phyloP scores from a whole-genome alignment of 2,113 vertebrate species.

The Thryonomys swinderianus region DNA sequence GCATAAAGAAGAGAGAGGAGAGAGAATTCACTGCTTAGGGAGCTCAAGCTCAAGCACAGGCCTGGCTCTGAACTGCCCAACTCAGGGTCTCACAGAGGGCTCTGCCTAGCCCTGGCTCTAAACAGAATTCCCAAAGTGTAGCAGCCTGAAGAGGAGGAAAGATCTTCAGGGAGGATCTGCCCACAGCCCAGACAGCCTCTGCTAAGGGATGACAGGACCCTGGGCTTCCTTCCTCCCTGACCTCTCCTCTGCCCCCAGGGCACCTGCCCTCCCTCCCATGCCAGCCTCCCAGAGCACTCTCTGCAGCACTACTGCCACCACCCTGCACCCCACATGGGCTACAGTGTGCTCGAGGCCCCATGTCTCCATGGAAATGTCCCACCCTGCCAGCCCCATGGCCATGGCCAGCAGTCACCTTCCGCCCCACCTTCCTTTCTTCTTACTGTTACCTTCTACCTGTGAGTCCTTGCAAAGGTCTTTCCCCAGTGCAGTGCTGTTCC shows the following conservation, averaged over 20 bases:
- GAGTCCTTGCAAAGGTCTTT: not conserved
- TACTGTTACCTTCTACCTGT: not conserved
- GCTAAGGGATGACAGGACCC: not conserved
- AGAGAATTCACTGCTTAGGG: not conserved
- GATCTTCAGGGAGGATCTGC: fast-evolving
- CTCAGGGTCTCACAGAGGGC: fast-evolving
- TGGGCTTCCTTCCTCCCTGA: no score
- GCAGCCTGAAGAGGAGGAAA: not conserved
- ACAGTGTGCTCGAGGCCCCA: not conserved
- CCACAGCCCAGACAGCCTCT: not conserved
- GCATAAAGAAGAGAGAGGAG: not conserved
- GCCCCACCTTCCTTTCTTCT: not conserved
- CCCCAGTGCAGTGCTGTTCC: not conserved
- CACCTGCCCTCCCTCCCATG: fast-evolving
- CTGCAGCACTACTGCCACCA: no score
- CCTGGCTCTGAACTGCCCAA: not conserved
- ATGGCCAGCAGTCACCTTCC: fast-evolving
- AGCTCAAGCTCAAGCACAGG: not conserved
- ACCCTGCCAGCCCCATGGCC: fast-evolving
- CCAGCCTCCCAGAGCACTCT: not conserved
- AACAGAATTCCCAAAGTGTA: not conserved
- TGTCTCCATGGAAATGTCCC: not conserved
- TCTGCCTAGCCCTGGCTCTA: not conserved
- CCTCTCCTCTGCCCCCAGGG: not conserved
- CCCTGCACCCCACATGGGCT: not conserved